Percentiles rank a stretch among this genome's conserved stretches.
Conservation (phyloP, 2,797 vertebrate species). For the Pelodytes ibericus region DNA sequence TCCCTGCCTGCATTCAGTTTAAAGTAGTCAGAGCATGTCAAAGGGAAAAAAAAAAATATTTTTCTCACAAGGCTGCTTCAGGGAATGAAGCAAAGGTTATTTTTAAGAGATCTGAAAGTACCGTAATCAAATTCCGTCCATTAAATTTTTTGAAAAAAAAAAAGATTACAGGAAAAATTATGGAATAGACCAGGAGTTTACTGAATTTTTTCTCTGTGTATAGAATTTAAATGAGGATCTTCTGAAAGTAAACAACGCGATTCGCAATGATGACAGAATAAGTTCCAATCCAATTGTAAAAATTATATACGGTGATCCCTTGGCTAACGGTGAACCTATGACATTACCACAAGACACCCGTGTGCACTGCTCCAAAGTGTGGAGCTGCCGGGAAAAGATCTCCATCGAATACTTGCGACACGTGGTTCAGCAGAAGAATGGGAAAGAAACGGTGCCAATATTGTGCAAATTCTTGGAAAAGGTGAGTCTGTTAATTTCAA, state of each 20-base stretch:
- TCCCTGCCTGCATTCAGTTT: too few species aligned
- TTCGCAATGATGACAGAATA: slow-evolving; percentile 82
- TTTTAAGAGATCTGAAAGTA: too few species aligned
- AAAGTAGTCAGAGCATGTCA: too few species aligned
- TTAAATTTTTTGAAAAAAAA: too few species aligned
- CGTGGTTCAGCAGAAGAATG: slow-evolving; percentile 83
- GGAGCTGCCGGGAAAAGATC: slow-evolving; percentile 84
- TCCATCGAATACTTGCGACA: slow-evolving; percentile 81
- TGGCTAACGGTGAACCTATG: slow-evolving; percentile 68
- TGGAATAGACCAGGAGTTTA: too few species aligned
- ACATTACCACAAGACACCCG: slow-evolving; percentile 72
- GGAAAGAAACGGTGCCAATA: slow-evolving; percentile 79
- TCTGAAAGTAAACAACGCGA: slow-evolving; percentile 70
- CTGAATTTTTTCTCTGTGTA: not conserved
- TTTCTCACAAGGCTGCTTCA: too few species aligned
- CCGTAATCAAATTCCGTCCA: too few species aligned
- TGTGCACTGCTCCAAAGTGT: slow-evolving; percentile 82
- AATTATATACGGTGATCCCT: slow-evolving; percentile 82
- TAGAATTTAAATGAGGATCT: slow-evolving; percentile 79
- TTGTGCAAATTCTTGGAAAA: slow-evolving; percentile 89
- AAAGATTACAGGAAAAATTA: too few species aligned
- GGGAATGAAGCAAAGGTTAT: too few species aligned
- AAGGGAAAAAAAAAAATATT: too few species aligned
- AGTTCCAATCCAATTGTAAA: slow-evolving; percentile 82
- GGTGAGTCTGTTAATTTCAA: slow-evolving; percentile 65